A percentile compares a stretch with the other conserved stretches of the same genome.
phyloP scores from a whole-genome alignment of 2,797 vertebrate genomes.

The Tauraco hartlaubi region DNA sequence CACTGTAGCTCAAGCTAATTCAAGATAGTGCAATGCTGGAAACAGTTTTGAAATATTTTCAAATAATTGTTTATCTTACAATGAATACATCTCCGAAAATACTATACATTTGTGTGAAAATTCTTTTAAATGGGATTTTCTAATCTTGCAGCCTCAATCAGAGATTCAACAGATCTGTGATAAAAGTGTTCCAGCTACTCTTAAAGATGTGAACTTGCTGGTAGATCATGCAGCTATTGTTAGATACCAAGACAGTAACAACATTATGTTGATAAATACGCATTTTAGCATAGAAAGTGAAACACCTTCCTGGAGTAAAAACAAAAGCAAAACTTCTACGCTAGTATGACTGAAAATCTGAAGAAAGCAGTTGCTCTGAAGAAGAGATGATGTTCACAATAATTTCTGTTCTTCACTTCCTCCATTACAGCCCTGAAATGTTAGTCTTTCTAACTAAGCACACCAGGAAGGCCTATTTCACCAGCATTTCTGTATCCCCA shows the following conservation, averaged over 20 bases:
- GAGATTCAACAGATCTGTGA: not conserved
- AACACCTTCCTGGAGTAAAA: not conserved
- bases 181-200: not conserved
- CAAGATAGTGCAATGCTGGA: not conserved
- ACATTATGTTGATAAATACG: not conserved
- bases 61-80: not conserved
- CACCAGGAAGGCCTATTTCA: not conserved
- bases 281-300: not conserved
- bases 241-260: not conserved
- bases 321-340: not conserved
- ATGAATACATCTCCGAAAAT: not conserved
- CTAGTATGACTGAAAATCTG: not conserved
- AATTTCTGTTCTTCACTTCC: not conserved
- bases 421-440: fast-evolving
- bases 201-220: not conserved
- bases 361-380: not conserved
- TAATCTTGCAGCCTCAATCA: not conserved
- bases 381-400: not conserved
- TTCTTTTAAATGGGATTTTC: conserved; percentile 3
- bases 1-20: not conserved
- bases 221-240: not conserved
- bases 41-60: not conserved
- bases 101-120: not conserved
- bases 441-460: not conserved
- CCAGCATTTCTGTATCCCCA: not conserved